phyloP scores from a whole-genome alignment of 2,888 invertebrate genomes.

The Lasius fuliginosus region DNA sequence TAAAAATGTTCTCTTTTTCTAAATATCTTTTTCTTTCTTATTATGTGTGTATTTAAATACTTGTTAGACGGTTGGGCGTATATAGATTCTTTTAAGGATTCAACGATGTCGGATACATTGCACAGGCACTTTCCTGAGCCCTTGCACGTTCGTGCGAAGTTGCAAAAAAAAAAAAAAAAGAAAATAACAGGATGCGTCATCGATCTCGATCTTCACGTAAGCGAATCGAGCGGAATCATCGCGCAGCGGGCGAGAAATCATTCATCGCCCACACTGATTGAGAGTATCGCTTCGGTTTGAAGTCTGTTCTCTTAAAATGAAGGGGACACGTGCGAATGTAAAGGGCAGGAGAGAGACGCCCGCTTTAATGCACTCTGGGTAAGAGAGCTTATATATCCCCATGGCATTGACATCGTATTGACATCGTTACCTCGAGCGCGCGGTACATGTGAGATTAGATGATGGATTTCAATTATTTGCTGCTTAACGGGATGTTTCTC shows the following conservation, averaged over 20 bases:
- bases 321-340: slow-evolving; percentile 30
- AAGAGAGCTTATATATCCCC: slow-evolving; percentile 36
- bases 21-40: neutral
- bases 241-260: slow-evolving; percentile 66
- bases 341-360: slow-evolving; percentile 28
- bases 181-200: slow-evolving; percentile 37
- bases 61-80: neutral
- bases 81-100: neutral
- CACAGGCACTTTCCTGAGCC: neutral
- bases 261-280: slow-evolving; percentile 82
- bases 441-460: slow-evolving; percentile 48
- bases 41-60: neutral
- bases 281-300: slow-evolving; percentile 73
- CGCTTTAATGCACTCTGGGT: slow-evolving; percentile 30
- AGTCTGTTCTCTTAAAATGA: slow-evolving; percentile 54
- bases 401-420: slow-evolving; percentile 74
- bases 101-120: neutral
- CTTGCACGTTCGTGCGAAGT: neutral
- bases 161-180: neutral
- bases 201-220: slow-evolving; percentile 70
- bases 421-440: slow-evolving; percentile 30
- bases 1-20: neutral
- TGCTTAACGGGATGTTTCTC: neutral
- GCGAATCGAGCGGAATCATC: slow-evolving; percentile 59
- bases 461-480: slow-evolving; percentile 60